Percentiles rank a stretch among this genome's conserved stretches.
Conservation (phyloP, 2,113 vertebrate species). For the Equus przewalskii region DNA sequence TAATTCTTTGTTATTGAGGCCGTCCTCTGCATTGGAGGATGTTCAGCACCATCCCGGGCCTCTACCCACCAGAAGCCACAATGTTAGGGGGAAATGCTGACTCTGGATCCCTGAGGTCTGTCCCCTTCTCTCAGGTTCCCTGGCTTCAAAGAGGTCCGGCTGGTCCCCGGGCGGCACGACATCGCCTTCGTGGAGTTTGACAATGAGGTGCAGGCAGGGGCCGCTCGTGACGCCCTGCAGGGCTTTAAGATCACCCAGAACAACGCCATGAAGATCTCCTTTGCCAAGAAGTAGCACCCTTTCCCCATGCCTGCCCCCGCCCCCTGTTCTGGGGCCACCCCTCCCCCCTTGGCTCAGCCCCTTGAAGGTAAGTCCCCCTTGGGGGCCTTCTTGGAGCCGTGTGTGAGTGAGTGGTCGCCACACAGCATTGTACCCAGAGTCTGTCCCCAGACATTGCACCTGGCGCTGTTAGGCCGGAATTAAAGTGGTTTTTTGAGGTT, state of each 20-base stretch:
- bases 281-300: slow-evolving; percentile 93
- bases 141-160: slow-evolving; percentile 96
- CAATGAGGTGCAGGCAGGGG: slow-evolving; percentile 95
- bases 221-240: slow-evolving; percentile 93
- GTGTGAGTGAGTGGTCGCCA: slow-evolving; percentile 75
- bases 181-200: slow-evolving; percentile 98
- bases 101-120: not conserved
- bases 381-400: slow-evolving; percentile 71
- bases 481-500: slow-evolving; percentile 82
- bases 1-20: not conserved
- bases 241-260: slow-evolving; percentile 96
- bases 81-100: not conserved
- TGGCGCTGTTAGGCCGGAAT: slow-evolving; percentile 91
- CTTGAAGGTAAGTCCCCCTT: slow-evolving; percentile 79
- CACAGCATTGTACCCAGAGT: slow-evolving; percentile 97
- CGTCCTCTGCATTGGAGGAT: not conserved
- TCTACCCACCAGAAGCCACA: not conserved
- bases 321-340: not conserved
- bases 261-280: slow-evolving; percentile 97
- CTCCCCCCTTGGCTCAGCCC: slow-evolving; percentile 52
- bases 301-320: not conserved
- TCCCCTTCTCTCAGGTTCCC: slow-evolving; percentile 90
- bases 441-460: slow-evolving; percentile 95
- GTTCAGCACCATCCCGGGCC: not conserved
- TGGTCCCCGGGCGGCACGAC: slow-evolving; percentile 95